Evolutionary conservation across 2,888 invertebrate species (phyloP).

Genomic region (Drosophila demipolita): DNA sequence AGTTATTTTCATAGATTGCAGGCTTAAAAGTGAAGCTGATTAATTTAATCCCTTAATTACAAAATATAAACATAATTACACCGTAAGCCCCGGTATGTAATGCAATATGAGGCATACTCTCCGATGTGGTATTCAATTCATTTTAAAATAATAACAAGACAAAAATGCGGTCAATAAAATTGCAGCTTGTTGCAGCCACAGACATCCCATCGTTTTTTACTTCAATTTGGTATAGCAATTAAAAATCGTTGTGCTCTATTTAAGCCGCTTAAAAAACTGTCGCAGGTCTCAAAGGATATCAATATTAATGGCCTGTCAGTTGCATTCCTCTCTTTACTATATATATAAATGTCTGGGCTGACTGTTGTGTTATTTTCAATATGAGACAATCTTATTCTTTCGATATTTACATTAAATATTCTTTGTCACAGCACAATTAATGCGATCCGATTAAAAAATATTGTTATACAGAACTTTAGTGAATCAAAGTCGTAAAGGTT

Average conservation of each 20-base stretch:
- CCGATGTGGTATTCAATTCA: constrained; percentile 70
- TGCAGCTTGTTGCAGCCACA: constrained; percentile 12
- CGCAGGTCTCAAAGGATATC: neutral
- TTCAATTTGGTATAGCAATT: constrained; percentile 16
- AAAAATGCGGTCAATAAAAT: constrained; percentile 65
- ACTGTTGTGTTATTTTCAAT: neutral
- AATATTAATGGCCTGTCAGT: constrained; percentile 3
- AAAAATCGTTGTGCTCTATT: constrained; percentile 13
- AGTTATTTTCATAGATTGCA: neutral
- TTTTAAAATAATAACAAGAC: constrained; percentile 74
- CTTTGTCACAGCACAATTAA: neutral
- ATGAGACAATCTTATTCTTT: neutral
- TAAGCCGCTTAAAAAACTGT: constrained; percentile 29
- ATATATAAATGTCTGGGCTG: neutral
- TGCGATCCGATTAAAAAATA: neutral
- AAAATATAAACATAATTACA: too few species aligned
- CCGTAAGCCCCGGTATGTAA: constrained; percentile 1
- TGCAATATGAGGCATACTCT: constrained; percentile 17
- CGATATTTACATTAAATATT: neutral
- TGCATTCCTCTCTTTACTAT: neutral
- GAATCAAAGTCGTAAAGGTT: neutral
- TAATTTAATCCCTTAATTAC: too few species aligned
- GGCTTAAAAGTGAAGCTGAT: neutral
- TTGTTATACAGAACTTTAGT: neutral
- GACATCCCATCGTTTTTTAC: constrained; percentile 3